Percentiles rank a stretch among this genome's conserved stretches.
Conservation (phyloP, 2,113 vertebrate genomes). For the Jaculus jaculus region DNA sequence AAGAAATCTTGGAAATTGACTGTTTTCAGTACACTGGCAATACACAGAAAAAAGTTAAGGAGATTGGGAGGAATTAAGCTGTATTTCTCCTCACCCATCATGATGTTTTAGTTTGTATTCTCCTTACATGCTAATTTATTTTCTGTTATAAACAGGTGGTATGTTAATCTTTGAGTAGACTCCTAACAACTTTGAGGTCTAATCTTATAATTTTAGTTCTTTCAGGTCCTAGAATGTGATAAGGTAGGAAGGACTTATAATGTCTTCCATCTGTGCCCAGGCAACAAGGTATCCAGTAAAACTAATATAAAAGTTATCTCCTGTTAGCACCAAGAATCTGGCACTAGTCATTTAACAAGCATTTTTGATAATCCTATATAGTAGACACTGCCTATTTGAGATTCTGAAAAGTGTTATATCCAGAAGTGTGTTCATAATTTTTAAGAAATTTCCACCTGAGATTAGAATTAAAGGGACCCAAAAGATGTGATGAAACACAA, state of each 20-base stretch:
- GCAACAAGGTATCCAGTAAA: neutral
- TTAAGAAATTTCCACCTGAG: neutral
- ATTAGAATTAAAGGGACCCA: neutral
- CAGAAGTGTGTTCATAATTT: neutral
- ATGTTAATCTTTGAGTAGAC: conserved; percentile 32
- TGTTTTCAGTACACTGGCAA: neutral
- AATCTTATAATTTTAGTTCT: conserved; percentile 6
- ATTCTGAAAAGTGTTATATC: neutral
- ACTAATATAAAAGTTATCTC: conserved; percentile 5
- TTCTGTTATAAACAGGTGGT: conserved; percentile 39
- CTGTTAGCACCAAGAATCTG: neutral
- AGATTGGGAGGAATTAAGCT: neutral
- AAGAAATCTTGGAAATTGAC: neutral
- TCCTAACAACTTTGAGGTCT: conserved; percentile 28
- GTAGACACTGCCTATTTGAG: neutral
- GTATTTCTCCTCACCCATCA: neutral
- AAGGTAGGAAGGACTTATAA: neutral
- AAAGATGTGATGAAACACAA: conserved; percentile 1
- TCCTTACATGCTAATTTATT: conserved; percentile 5
- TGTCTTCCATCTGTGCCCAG: neutral
- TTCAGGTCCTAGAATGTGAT: neutral
- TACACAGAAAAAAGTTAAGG: neutral
- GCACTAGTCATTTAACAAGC: neutral
- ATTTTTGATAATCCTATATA: too few species aligned
- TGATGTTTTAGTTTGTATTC: neutral